Base-by-base conservation (phyloP, 2,113 vertebrate species). In the Grantiella picta region DNA sequence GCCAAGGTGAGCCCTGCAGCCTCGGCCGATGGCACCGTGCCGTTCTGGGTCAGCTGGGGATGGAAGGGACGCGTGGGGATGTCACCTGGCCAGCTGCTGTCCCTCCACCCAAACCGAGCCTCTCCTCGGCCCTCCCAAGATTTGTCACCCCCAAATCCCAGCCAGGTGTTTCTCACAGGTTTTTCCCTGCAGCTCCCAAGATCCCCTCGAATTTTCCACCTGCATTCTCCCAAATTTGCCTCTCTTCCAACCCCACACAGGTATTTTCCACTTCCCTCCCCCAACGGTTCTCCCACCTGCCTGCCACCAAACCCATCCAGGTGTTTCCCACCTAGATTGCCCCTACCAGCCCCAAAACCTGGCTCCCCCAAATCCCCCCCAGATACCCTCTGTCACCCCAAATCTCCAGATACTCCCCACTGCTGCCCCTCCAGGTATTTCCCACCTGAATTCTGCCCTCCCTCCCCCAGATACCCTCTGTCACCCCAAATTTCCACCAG, bases 1-100 rank as follows among this genome's bases (percentile, higher is more conserved):
- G 99, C 99, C 94, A 99, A 96, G 0, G 99, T 99, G 54, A 99
- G 98, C 28, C 99, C 98, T 1, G 99, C 99, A 0, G 99, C 99
- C 97, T 99, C 99, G 68, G 99, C 98, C 0, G 99, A 99, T 73
- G 99, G 99, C 97, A 99, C 98, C 0, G 99, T 99, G 47, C 99
- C 99, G 24, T 99, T 99, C 94, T 99, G 98, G 25, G 99, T 99
- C 96, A 99, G 98, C 99, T 99, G 98, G 6, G 73, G 13, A 27
- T 0, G 2, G 11, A 10, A 22, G 60, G 68, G 50, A 23, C 59
- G 13, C 2, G 1, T 0, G 38, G 78, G 27, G 20, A 5, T 3
- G 19, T 9, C 73, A 63, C 77, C 61, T 19, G 61, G 38, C 15
- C 54, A 15, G 19, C 54, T 60, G 53, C 38, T 38, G 38, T 38